Evolutionary conservation across 2,797 vertebrate species (phyloP), one percentile per base, ranked within the genome.

Genomic region (Parauchenoglanis punctatus): DNA sequence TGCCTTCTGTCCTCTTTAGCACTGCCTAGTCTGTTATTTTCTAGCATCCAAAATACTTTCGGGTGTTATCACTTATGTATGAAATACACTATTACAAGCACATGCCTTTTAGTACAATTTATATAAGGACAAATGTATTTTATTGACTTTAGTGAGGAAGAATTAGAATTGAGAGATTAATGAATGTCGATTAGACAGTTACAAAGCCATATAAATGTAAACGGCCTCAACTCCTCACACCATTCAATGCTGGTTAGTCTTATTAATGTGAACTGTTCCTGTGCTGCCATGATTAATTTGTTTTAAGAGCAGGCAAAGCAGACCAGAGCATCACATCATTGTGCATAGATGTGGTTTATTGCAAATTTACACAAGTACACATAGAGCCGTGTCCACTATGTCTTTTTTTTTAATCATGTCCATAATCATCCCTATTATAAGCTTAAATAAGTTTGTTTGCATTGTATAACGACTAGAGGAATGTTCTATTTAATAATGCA

Each of bases 271-370:
- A 68, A 70, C 18, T 70, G 67, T 70, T 31, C 28, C 65, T 31
- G n/a, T 17, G 12, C 13, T 31, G n/a, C n/a, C 65, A 31, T 67
- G 65, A 77, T 89, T 89, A 31, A 85, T 70, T 84, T 84, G 78
- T 83, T 68, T 61, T 88, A 75, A 75, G 86, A 67, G 89, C 77
- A 86, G 81, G 70, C 81, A 63, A 87, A 89, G 68, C 54, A 82
- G 83, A 86, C 86, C 61, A 84, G 73, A 54, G 80, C 73, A 56
- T 52, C 59, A 73, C 46, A 46, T 46, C 46, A 46, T 46, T 40
- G 10, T 35, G 17, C 31, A 40, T 67, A 15, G 4, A 67, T 28
- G 25, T 67, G n/a, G 12, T 31, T 28, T 13, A 67, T n/a, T n/a
- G 61, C 61, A 65, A 28, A 49, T n/a, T n/a, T n/a, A 28, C 25